Conservation (phyloP, 1,140 invertebrate genomes). For the Diachasmimorpha longicaudata region DNA sequence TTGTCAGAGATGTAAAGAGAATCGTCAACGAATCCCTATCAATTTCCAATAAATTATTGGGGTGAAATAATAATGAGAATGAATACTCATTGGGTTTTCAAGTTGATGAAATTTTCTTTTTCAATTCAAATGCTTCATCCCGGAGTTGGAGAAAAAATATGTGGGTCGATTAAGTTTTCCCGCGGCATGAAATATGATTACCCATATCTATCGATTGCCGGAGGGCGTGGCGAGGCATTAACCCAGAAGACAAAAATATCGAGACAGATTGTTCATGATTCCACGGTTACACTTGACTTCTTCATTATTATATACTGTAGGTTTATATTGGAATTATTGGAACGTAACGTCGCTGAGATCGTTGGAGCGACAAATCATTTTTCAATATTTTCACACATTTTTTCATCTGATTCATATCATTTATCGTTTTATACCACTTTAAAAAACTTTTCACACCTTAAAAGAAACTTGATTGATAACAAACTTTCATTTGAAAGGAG, state of each 20-base stretch:
- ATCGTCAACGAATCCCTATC: too few relatives aligned
- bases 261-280: not conserved
- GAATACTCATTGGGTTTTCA: too few relatives aligned
- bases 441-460: too few relatives aligned
- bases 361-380: constrained; percentile 5
- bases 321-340: constrained; percentile 5
- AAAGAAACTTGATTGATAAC: too few relatives aligned
- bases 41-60: too few relatives aligned
- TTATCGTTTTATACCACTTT: too few relatives aligned
- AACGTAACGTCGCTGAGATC: constrained; percentile 7
- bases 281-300: not conserved
- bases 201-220: not conserved
- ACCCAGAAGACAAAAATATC: constrained; percentile 3
- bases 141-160: not conserved
- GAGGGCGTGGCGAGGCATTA: not conserved
- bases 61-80: too few relatives aligned
- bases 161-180: not conserved
- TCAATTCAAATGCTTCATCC: not conserved
- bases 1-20: too few relatives aligned
- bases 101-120: too few relatives aligned
- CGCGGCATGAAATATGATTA: not conserved
- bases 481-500: not conserved
- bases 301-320: not conserved
- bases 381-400: not conserved
- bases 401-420: too few relatives aligned